Percentiles rank a stretch among this genome's conserved stretches.
phyloP scores from a whole-genome alignment of 2,797 vertebrate species.

The Gobio occitaniae region DNA sequence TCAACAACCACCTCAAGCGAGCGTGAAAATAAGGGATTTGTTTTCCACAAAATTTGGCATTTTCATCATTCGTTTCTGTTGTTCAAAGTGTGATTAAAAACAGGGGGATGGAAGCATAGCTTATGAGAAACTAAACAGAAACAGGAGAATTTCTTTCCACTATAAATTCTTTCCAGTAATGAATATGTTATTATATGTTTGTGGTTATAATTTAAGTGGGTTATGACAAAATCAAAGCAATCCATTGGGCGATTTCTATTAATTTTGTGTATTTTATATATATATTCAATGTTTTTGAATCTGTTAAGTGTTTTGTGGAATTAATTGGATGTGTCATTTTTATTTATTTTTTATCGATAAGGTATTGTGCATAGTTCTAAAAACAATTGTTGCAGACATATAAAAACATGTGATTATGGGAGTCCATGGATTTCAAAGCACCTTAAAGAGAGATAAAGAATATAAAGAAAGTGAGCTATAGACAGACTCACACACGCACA shows the following conservation, averaged over 20 bases:
- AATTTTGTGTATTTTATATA: background rate
- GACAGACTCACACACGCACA: constrained; percentile 13
- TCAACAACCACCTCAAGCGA: too few relatives aligned
- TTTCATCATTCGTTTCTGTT: too few relatives aligned
- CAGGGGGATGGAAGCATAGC: too few relatives aligned
- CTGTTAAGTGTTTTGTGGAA: background rate
- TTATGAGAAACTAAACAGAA: background rate
- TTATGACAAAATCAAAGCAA: background rate
- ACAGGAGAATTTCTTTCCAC: background rate
- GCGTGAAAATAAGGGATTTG: too few relatives aligned
- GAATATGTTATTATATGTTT: background rate
- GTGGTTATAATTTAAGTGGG: background rate
- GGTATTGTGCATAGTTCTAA: background rate
- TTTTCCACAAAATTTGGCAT: too few relatives aligned
- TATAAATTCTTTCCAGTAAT: too few relatives aligned
- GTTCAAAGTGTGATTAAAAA: too few relatives aligned
- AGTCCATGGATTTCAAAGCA: constrained; percentile 56
- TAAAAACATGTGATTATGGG: constrained; percentile 15
- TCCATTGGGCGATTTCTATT: background rate
- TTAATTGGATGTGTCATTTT: background rate
- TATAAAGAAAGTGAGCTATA: constrained; percentile 77
- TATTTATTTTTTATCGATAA: background rate
- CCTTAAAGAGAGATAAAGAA: constrained; percentile 70
- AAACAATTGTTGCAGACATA: background rate
- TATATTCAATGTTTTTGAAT: background rate